phyloP scores from a whole-genome alignment of 2,113 vertebrate species.

The Cyrtonyx montezumae region DNA sequence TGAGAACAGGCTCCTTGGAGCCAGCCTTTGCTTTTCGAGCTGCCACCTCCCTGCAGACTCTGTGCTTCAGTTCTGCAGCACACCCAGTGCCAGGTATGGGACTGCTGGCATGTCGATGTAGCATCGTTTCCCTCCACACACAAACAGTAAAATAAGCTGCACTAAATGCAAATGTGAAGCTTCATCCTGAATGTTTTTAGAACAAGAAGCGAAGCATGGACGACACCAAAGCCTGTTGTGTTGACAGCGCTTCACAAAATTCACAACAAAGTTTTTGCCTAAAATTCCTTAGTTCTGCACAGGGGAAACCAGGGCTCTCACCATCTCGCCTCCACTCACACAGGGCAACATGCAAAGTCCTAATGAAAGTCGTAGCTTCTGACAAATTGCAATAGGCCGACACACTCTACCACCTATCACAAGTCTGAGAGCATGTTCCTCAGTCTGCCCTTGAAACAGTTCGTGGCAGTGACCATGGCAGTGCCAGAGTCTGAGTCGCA shows the following conservation, averaged over 20 bases:
- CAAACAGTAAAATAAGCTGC: background rate
- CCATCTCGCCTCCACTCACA: background rate
- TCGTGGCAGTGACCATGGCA: rapidly evolving
- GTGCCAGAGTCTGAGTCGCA: background rate
- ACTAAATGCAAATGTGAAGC: background rate
- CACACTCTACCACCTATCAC: background rate
- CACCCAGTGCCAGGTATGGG: rapidly evolving
- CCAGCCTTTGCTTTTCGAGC: background rate
- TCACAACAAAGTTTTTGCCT: background rate
- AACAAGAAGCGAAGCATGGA: background rate
- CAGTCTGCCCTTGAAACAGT: background rate
- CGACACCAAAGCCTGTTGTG: background rate
- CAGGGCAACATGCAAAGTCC: background rate
- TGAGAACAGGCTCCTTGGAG: background rate
- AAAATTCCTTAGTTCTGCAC: background rate
- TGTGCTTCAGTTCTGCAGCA: background rate
- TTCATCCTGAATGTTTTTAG: background rate
- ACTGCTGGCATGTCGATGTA: background rate
- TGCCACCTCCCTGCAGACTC: background rate
- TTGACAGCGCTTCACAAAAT: background rate
- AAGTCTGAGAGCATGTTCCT: rapidly evolving
- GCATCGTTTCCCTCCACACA: rapidly evolving
- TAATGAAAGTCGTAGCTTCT: background rate
- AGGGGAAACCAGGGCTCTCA: background rate
- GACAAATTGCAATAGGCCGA: background rate